Conservation (phyloP, 2,113 vertebrate genomes). For the Chionis minor region DNA sequence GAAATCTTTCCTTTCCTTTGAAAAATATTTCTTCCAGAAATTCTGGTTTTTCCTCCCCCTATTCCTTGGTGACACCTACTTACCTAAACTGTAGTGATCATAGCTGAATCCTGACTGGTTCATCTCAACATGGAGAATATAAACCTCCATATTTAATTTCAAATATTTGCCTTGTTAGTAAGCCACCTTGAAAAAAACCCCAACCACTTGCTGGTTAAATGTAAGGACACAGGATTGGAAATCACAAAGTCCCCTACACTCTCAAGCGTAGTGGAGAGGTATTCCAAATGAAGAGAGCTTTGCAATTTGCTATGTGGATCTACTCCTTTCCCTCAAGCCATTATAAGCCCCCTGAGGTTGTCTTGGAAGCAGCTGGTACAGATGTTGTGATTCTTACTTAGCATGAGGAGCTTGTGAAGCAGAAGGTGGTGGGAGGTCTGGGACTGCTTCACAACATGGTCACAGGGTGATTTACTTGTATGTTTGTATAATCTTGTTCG, state of each 20-base stretch:
- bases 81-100: background rate
- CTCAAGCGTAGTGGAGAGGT: background rate
- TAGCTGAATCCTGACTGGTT: background rate
- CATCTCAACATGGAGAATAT: background rate
- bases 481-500: background rate
- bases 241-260: background rate
- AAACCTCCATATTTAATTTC: background rate
- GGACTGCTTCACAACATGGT: background rate
- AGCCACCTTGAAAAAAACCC: background rate
- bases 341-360: background rate
- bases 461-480: background rate
- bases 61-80: background rate
- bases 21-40: conserved; percentile 15
- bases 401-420: background rate
- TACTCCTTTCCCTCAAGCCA: background rate
- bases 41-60: background rate
- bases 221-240: background rate
- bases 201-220: background rate
- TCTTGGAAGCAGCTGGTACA: background rate
- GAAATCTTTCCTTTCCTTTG: conserved; percentile 9
- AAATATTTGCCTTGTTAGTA: background rate
- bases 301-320: background rate
- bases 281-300: background rate
- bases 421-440: background rate
- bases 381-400: background rate